Percentiles rank a stretch among this genome's conserved stretches.
phyloP scores from a whole-genome alignment of 2,888 invertebrate species.

The Perithous albicinctus region DNA sequence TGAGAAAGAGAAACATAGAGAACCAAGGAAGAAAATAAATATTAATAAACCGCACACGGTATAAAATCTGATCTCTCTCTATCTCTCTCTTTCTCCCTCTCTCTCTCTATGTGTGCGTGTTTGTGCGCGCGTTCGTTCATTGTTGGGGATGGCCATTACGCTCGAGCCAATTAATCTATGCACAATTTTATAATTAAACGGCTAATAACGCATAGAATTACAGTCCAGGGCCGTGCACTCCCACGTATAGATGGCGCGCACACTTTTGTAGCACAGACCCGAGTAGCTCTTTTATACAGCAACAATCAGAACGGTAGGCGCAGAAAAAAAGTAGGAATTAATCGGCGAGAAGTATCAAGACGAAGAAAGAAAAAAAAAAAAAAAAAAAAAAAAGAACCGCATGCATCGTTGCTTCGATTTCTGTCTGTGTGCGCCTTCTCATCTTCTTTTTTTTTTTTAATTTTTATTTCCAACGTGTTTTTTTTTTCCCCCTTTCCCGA shows the following conservation, averaged over 20 bases:
- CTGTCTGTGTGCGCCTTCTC: background rate
- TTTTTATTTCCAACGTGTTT: constrained; percentile 58
- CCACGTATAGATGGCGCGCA: constrained; percentile 75
- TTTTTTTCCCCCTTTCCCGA: constrained; percentile 73
- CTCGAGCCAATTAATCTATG: constrained; percentile 84
- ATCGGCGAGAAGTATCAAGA: constrained; percentile 1
- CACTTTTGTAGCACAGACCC: background rate
- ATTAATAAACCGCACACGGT: constrained; percentile 79
- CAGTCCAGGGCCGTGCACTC: constrained; percentile 82
- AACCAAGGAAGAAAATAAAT: constrained; percentile 77
- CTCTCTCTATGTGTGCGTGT: constrained; percentile 33
- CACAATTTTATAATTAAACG: constrained; percentile 84
- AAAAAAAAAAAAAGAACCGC: too few species aligned
- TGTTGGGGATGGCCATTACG: constrained; percentile 81
- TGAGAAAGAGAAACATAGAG: constrained; percentile 65
- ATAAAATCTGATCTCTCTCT: constrained; percentile 34
- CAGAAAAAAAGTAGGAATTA: constrained; percentile 18
- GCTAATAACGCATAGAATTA: constrained; percentile 84
- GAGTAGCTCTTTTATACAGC: constrained; percentile 6
- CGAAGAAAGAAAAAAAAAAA: constrained; percentile 20
- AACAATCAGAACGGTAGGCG: background rate
- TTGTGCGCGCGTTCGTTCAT: constrained; percentile 73
- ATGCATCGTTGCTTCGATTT: constrained; percentile 43
- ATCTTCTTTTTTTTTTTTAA: constrained; percentile 22
- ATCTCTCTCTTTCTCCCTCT: too few species aligned